phyloP scores from a whole-genome alignment of 2,888 invertebrate species.

The Rotaria magnacalcarata region DNA sequence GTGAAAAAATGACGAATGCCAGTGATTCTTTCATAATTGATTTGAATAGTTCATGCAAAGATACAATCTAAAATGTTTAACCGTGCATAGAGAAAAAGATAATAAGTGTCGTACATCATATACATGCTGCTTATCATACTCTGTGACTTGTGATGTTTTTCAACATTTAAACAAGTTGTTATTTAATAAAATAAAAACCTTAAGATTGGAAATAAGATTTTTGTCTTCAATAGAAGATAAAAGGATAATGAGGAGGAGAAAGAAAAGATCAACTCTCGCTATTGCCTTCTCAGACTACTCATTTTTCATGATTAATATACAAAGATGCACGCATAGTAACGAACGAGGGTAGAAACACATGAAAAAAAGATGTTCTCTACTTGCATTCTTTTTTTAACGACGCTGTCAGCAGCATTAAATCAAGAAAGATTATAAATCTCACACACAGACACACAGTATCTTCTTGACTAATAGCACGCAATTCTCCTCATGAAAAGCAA shows the following conservation, averaged over 20 bases:
- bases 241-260: neutral
- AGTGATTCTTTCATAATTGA: neutral
- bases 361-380: neutral
- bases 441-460: neutral
- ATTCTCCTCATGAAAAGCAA: neutral
- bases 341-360: neutral
- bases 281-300: neutral
- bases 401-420: neutral
- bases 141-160: neutral
- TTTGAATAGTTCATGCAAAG: neutral
- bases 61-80: neutral
- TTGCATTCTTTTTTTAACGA: neutral
- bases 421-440: neutral
- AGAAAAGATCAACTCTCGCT: neutral
- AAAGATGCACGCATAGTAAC: neutral
- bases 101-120: neutral
- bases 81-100: neutral
- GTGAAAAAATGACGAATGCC: neutral
- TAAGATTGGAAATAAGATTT: neutral
- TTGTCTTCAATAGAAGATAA: neutral
- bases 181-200: neutral
- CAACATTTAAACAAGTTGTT: neutral
- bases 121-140: neutral
- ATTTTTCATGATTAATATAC: slow-evolving; percentile 11
- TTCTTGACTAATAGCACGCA: neutral